Evolutionary conservation across 2,113 vertebrate genomes (phyloP).

Genomic region (Megaleporinus macrocephalus): DNA sequence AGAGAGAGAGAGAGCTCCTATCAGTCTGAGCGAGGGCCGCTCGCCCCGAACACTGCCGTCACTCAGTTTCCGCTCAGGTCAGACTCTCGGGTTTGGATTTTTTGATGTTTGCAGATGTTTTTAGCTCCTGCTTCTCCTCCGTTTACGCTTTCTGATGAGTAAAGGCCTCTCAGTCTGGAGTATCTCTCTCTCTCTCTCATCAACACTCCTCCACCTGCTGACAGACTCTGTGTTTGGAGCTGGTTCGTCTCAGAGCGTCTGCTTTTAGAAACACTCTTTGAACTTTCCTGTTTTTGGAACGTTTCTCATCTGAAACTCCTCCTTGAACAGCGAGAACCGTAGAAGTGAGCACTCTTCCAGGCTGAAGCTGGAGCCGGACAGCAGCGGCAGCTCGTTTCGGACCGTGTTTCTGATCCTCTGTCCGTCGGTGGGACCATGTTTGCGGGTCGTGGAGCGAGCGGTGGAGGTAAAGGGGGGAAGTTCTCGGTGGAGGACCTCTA

Average conservation of each 20-base stretch:
- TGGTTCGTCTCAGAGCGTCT: neutral
- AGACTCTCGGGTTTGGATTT: neutral
- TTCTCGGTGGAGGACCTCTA: constrained; percentile 84
- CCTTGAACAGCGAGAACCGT: neutral
- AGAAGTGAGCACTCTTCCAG: neutral
- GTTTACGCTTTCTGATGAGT: neutral
- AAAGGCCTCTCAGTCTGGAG: neutral
- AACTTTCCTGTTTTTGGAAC: neutral
- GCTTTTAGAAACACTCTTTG: neutral
- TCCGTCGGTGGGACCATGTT: constrained; percentile 69
- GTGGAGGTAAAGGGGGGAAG: constrained; percentile 75
- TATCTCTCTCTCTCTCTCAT: neutral
- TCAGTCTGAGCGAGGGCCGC: constrained; percentile 9
- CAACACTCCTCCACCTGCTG: neutral
- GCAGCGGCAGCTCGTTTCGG: neutral
- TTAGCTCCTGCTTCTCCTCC: neutral
- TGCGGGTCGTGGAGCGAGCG: constrained; percentile 65
- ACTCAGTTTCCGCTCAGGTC: neutral
- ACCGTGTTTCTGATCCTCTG: no score
- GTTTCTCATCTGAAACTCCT: neutral
- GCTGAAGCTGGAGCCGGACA: neutral
- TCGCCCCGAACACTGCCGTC: constrained; percentile 7
- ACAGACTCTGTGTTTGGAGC: neutral
- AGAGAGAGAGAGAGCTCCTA: constrained; percentile 49
- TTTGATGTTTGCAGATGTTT: neutral